A percentile compares a stretch with the other conserved stretches of the same genome.
Evolutionary conservation across 2,113 vertebrate genomes (phyloP).

Genomic region (Cranoglanis bouderius): DNA sequence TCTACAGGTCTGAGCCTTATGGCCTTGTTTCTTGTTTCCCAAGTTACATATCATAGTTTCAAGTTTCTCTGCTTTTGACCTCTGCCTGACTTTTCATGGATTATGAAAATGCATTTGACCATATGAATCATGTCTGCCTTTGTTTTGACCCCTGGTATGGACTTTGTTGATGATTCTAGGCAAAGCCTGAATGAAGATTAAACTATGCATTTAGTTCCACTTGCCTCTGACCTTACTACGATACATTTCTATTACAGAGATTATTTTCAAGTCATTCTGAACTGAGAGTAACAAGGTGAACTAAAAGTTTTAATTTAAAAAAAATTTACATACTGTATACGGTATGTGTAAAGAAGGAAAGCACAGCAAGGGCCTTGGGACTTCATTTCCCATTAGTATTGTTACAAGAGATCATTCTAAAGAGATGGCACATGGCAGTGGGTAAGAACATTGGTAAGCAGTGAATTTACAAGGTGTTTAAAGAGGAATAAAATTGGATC

Average conservation of each 20-base stretch:
- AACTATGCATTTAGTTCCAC: not conserved
- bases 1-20: not conserved
- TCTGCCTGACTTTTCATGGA: not conserved
- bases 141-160: not conserved
- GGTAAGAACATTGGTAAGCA: not conserved
- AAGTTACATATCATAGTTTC: not conserved
- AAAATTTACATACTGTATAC: too few species aligned
- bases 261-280: not conserved
- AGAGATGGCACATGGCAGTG: not conserved
- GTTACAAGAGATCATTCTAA: not conserved
- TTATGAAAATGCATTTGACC: slow-evolving; percentile 15
- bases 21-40: not conserved
- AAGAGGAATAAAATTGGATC: not conserved
- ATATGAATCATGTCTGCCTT: not conserved
- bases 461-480: not conserved
- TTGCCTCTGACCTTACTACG: not conserved
- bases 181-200: not conserved
- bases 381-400: not conserved
- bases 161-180: not conserved
- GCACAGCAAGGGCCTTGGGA: too few species aligned
- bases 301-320: too few species aligned
- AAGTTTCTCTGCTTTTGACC: not conserved
- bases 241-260: not conserved
- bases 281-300: not conserved
- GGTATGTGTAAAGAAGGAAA: not conserved